Conservation (phyloP, 2,888 invertebrate species). For the Acrobasis suavella region DNA sequence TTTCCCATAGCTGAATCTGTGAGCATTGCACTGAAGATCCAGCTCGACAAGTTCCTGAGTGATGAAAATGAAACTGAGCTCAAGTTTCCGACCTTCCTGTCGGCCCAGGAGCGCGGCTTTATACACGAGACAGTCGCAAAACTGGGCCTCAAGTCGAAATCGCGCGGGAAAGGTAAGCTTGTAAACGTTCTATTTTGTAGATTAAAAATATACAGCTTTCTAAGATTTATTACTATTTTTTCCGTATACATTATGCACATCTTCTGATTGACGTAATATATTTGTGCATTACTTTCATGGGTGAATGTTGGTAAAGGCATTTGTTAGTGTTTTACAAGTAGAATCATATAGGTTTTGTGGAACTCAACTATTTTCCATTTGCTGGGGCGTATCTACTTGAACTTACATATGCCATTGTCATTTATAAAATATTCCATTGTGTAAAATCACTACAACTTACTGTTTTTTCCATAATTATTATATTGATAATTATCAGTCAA, state of each 20-base stretch:
- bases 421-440: too few species aligned
- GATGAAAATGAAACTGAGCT: conserved; percentile 77
- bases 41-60: conserved; percentile 70
- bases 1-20: conserved; percentile 77
- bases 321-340: neutral
- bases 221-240: neutral
- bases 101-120: conserved; percentile 90
- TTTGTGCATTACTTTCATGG: too few species aligned
- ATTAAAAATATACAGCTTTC: neutral
- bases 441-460: too few species aligned
- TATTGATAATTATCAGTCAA: too few species aligned
- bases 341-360: too few species aligned
- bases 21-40: conserved; percentile 75
- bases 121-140: conserved; percentile 87
- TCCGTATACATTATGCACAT: neutral
- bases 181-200: conserved; percentile 19
- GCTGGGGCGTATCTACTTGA: too few species aligned
- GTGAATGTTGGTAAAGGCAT: neutral
- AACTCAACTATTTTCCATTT: too few species aligned
- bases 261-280: too few species aligned
- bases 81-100: conserved; percentile 88
- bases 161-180: conserved; percentile 88
- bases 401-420: too few species aligned
- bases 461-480: too few species aligned
- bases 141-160: conserved; percentile 89